Evolutionary conservation across 2,888 invertebrate species (phyloP), one percentile per base, ranked within the genome.

Genomic region (Linyphia triangularis): DNA sequence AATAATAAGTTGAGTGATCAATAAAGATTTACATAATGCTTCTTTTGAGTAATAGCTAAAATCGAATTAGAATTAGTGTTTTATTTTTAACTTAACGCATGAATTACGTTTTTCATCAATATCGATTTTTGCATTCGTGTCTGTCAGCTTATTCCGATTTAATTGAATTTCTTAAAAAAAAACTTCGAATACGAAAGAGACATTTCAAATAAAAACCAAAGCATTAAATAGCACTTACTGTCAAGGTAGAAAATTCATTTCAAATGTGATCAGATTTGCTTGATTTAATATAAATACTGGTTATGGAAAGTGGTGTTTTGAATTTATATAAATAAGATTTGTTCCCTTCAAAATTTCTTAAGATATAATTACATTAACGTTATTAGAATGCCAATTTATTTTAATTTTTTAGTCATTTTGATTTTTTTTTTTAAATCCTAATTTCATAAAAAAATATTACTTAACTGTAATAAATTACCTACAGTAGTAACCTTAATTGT

Each of bases 291-390:
- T 67, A 33, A 67, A 51, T 9, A 16, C 51, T 51, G 33, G 33
- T 67, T 67, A 16, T 67, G 9, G 16, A 33, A 30, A 9, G 67
- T 30, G 24, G 13, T 33, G 13, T 26, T 67, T 67, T 33, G 5
- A 67, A 67, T 63, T 67, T 33, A 33, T 67, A 26, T 63, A 26
- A 63, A 63, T n/a, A n/a, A n/a, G n/a, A n/a, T n/a, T n/a, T n/a
- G n/a, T n/a, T n/a, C n/a, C n/a, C n/a, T n/a, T n/a, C n/a, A n/a
- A n/a, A n/a, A n/a, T n/a, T n/a, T n/a, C n/a, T n/a, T n/a, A n/a
- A n/a, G n/a, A n/a, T n/a, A n/a, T n/a, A n/a, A n/a, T n/a, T n/a
- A n/a, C n/a, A n/a, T n/a, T n/a, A n/a, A n/a, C n/a, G n/a, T n/a
- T n/a, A n/a, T n/a, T n/a, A n/a, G n/a, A n/a, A n/a, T n/a, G n/a